Conservation (phyloP, 2,888 invertebrate genomes). For the Spilosoma lubricipeda region DNA sequence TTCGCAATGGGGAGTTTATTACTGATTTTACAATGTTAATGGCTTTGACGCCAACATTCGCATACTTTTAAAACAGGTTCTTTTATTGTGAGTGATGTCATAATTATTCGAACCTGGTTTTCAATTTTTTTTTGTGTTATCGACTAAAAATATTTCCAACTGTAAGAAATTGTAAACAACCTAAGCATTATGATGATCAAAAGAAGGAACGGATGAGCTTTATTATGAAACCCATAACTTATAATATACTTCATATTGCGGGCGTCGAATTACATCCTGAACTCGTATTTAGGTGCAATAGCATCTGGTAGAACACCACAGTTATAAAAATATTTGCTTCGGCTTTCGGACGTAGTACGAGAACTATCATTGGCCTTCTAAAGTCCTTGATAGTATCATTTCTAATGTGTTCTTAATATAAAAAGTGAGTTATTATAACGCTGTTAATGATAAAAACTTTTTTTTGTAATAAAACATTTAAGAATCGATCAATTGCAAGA, state of each 20-base stretch:
- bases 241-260: slow-evolving; percentile 58
- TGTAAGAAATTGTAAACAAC: slow-evolving; percentile 22
- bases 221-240: slow-evolving; percentile 67
- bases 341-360: background rate
- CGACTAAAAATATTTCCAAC: slow-evolving; percentile 16
- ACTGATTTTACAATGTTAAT: slow-evolving; percentile 55
- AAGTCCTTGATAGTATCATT: too few species aligned
- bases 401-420: too few species aligned
- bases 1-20: slow-evolving; percentile 62
- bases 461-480: too few species aligned
- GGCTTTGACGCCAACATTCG: slow-evolving; percentile 27
- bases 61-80: slow-evolving; percentile 14
- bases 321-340: slow-evolving; percentile 17
- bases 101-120: background rate
- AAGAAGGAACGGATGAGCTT: slow-evolving; percentile 67
- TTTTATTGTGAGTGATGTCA: background rate
- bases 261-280: slow-evolving; percentile 69
- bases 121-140: background rate
- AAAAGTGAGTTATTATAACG: too few species aligned
- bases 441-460: too few species aligned
- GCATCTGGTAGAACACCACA: slow-evolving; percentile 28
- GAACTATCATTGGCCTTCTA: background rate
- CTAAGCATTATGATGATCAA: slow-evolving; percentile 61
- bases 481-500: too few species aligned
- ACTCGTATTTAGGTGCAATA: slow-evolving; percentile 44